These are phyloP conservation scores for Agrochola lychnidis DNA, from an alignment of 2,888 invertebrate species.

Conservation along the genomic window DNA sequence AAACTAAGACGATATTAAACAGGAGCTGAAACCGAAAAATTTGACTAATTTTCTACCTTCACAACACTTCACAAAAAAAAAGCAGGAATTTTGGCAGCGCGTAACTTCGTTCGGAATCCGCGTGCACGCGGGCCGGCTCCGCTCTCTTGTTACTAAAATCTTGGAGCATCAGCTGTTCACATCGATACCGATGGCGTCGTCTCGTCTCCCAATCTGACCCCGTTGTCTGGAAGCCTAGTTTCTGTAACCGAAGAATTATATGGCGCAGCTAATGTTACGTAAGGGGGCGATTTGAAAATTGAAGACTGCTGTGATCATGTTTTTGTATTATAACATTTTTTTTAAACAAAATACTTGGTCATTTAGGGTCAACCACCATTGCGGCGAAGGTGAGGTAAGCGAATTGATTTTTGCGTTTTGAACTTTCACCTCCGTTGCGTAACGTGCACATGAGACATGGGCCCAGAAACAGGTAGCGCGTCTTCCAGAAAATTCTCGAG, in stretches of 20 bases:
- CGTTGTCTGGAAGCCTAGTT: slow-evolving; percentile 82
- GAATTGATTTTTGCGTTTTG: neutral
- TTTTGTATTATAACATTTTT: neutral
- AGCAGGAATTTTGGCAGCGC: slow-evolving; percentile 47
- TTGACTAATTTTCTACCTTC: neutral
- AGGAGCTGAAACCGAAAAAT: neutral
- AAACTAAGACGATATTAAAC: neutral
- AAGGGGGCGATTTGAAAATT: slow-evolving; percentile 33
- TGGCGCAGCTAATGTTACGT: slow-evolving; percentile 52
- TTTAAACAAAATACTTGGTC: too few relatives aligned
- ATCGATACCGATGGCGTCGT: slow-evolving; percentile 88
- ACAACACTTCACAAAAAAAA: slow-evolving; percentile 27
- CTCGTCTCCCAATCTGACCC: slow-evolving; percentile 86
- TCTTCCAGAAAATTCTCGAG: neutral
- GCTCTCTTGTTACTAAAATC: slow-evolving; percentile 78
- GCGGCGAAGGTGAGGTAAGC: neutral
- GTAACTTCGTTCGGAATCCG: slow-evolving; percentile 56
- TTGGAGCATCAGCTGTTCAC: slow-evolving; percentile 85
- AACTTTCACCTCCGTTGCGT: neutral
- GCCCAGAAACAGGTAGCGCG: neutral
- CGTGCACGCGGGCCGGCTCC: slow-evolving; percentile 64
- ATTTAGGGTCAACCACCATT: neutral
- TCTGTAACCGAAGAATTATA: slow-evolving; percentile 57
- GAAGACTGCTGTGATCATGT: neutral
- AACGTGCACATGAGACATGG: neutral